Base-by-base conservation (phyloP, 2,797 vertebrate genomes). In the Urophycis tenuis region DNA sequence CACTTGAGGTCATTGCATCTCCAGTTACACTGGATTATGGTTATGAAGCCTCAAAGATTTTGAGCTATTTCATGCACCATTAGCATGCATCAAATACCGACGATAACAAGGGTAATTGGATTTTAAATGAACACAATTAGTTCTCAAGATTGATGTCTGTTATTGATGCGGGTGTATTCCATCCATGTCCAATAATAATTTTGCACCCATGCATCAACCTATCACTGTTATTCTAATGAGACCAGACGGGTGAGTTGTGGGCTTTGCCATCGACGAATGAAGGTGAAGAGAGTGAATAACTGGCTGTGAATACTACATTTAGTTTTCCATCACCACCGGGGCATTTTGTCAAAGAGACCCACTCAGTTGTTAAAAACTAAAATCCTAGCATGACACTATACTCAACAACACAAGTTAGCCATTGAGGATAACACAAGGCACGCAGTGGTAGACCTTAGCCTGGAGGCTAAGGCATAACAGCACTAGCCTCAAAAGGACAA, bases 101-200 rank as follows among this genome's bases (percentile, higher is more conserved):
- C 87, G 85, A 87, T 90, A 87, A 89, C 81, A 87, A 82, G 82
- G 85, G 88, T 90, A 87, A 92, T 91, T 91, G 82, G 87, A 89
- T 90, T 90, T 87, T 90, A 90, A 91, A 91, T 88, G 78, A 90
- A 88, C 84, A 85, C 87, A 84, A 89, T 89, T 88, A 86, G 80
- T 81, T 82, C 35, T 74, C 73, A 79, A 86, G 83, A 87, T 82
- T 87, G 88, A 88, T 87, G 85, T 77, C 84, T 82, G 84, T 91
- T 85, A 85, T 86, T 85, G 84, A 87, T 84, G 84, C 79, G 22
- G 22, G 22, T 25, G 53, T n/a, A 60, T n/a, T 60, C 53, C 53
- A 60, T 60, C 53, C 53, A 60, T 67, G 80, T 76, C 45, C 60
- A 11, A 31, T 19, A n/a, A 79, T 81, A 11, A 70, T 71, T 72